Evolutionary conservation across 2,888 invertebrate genomes (phyloP).

Genomic region (Girardia tigrina): DNA sequence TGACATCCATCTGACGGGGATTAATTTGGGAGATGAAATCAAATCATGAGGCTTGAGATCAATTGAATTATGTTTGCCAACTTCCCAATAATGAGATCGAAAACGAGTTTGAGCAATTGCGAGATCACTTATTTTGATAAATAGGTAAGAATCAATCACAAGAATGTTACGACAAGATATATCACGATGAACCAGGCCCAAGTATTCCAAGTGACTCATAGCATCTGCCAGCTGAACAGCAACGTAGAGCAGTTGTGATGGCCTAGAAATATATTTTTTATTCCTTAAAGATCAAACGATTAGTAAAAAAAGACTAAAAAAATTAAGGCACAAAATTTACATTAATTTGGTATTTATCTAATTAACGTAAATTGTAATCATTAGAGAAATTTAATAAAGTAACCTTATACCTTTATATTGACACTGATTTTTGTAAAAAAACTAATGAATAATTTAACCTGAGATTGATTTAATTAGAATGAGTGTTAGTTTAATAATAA

Average conservation of each 20-base stretch:
- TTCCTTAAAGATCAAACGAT: no score
- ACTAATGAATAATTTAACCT: no score
- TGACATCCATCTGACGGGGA: slow-evolving; percentile 12
- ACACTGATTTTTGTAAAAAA: no score
- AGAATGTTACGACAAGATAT: slow-evolving; percentile 1
- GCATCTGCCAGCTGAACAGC: slow-evolving; percentile 6
- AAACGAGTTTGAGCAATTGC: background rate
- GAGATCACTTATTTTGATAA: background rate
- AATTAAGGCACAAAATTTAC: no score
- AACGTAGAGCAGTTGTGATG: background rate
- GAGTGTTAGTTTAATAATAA: no score
- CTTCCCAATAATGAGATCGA: slow-evolving; percentile 3
- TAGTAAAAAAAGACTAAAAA: no score
- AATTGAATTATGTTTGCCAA: background rate
- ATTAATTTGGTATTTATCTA: no score
- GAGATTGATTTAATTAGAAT: no score
- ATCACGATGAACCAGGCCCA: background rate
- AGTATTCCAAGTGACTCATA: background rate
- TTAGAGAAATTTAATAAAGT: no score
- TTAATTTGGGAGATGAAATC: background rate
- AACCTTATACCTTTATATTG: no score
- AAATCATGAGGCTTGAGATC: background rate
- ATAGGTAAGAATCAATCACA: background rate
- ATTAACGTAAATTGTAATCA: no score
- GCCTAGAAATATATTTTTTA: no score